Evolutionary conservation across 2,113 vertebrate genomes (phyloP), one percentile per base, ranked within the genome.

Genomic region (Tylochromis polylepis): DNA sequence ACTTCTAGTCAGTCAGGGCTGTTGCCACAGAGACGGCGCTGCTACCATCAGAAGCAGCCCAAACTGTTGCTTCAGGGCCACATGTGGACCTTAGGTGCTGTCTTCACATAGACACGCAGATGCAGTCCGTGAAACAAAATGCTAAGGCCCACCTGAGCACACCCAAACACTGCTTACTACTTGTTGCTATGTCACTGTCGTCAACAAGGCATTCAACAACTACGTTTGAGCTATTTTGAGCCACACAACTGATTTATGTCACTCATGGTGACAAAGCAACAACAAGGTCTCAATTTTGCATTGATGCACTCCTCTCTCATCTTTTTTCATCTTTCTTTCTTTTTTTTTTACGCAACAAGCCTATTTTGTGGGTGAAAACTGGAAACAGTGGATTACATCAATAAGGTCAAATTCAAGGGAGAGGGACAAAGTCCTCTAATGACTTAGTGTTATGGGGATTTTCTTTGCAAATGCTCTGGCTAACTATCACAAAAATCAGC

Each of bases 181-280:
- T 65, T 49, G 89, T 92, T 94, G 88, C 93, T 83, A 91, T 65
- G 89, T 49, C 79, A 75, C 87, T 82, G 86, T 34, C 83, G 59
- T 60, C 78, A 82, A 85, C 81, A 81, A 77, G 38, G 81, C 85
- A 72, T 90, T 87, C 82, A 85, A 91, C 88, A 90, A 88, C 29
- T 36, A 16, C 56, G 87, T 90, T 90, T 43, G 38, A 89, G 87
- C 85, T 92, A 91, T 95, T 95, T 89, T 62, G 5, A 90, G 90
- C 79, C 36, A 43, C 57, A 79, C 58, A 86, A 90, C 91, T 90
- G 75, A 89, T 79, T 53, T 38, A 46, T 79, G 56, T 84, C 86
- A 91, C 41, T 84, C 81, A 34, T 8, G 8, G 60, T 84, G 87
- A 94, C 85, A 91, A 90, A 91, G 82, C 58, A 29, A 84, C 77